phyloP scores from a whole-genome alignment of 2,797 vertebrate genomes.

The Crocodylus rhombifer region DNA sequence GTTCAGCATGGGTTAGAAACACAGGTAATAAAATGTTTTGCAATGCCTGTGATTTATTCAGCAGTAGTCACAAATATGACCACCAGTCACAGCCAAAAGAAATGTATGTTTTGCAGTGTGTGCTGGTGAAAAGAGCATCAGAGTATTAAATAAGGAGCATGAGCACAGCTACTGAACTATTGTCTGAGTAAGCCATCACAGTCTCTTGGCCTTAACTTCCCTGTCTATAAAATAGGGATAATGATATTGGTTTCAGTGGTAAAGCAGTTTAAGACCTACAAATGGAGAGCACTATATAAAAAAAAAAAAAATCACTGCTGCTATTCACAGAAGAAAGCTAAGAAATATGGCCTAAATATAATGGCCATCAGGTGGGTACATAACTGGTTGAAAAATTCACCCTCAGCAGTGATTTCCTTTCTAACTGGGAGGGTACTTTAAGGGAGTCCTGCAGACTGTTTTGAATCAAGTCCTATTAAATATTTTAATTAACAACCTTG shows the following conservation, averaged over 20 bases:
- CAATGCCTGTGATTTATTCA: not conserved
- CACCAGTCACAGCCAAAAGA: not conserved
- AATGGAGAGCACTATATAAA: rapidly evolving
- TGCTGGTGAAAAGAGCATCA: rapidly evolving
- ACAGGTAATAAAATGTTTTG: not conserved
- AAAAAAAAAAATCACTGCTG: not conserved
- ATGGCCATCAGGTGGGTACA: too few species aligned
- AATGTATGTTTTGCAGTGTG: not conserved
- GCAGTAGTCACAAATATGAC: too few species aligned
- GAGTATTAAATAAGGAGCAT: rapidly evolving
- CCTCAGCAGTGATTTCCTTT: too few species aligned
- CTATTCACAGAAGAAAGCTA: too few species aligned
- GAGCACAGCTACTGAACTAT: not conserved
- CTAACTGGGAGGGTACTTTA: too few species aligned
- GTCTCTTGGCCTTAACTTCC: not conserved
- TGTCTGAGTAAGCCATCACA: not conserved
- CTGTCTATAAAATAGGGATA: not conserved
- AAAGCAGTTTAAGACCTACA: not conserved
- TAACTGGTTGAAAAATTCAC: too few species aligned
- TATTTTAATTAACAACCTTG: too few species aligned
- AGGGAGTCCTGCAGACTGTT: too few species aligned
- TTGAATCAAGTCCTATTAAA: too few species aligned
- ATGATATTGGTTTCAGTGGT: not conserved
- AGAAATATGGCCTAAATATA: too few species aligned
- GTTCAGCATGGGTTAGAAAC: not conserved